Conservation (phyloP, 2,888 invertebrate genomes). For the Diarsia rubi region DNA sequence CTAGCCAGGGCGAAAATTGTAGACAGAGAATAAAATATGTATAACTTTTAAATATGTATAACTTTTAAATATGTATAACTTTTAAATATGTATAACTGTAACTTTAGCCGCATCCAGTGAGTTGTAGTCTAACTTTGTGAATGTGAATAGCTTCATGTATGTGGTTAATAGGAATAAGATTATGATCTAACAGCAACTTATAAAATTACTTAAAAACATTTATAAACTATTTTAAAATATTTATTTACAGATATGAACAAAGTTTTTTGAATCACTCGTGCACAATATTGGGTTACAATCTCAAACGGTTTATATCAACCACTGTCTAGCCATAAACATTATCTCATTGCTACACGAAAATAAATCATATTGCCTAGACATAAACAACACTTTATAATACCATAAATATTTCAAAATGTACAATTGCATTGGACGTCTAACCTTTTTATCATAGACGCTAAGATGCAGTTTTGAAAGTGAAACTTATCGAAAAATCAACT, state of each 20-base stretch:
- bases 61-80: no score
- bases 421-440: slow-evolving; percentile 70
- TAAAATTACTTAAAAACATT: not conserved
- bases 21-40: not conserved
- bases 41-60: no score
- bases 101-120: not conserved
- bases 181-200: slow-evolving; percentile 16
- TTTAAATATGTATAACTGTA: not conserved
- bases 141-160: not conserved
- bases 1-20: not conserved
- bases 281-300: slow-evolving; percentile 84
- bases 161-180: slow-evolving; percentile 19
- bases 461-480: slow-evolving; percentile 41
- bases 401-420: slow-evolving; percentile 56
- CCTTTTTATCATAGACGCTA: slow-evolving; percentile 50
- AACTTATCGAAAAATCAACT: slow-evolving; percentile 45
- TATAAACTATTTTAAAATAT: not conserved
- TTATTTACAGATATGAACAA: not conserved
- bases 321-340: slow-evolving; percentile 49
- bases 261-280: slow-evolving; percentile 80
- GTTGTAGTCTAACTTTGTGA: not conserved
- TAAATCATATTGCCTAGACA: slow-evolving; percentile 44
- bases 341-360: slow-evolving; percentile 51
- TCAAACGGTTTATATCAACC: slow-evolving; percentile 70
- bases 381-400: slow-evolving; percentile 46